Percentiles rank a stretch among this genome's conserved stretches.
Evolutionary conservation across 2,888 invertebrate genomes (phyloP).

Genomic region (Ryuthela nishihirai): DNA sequence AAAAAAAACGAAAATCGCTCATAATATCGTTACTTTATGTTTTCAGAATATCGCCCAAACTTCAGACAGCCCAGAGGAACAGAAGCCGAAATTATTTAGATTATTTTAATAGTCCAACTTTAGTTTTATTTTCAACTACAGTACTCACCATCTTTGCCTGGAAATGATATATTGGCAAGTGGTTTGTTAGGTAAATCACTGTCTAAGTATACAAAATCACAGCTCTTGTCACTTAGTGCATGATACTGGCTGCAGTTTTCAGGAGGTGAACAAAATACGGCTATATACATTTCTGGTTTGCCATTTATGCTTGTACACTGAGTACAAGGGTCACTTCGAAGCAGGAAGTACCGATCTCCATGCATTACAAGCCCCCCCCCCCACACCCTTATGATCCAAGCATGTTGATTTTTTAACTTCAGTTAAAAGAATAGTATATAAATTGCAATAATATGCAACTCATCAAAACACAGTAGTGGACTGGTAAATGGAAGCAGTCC

Average conservation of each 20-base stretch:
- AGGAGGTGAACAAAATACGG: slow-evolving; percentile 80
- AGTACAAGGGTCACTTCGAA: slow-evolving; percentile 67
- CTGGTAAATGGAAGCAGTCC: no score
- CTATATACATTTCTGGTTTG: slow-evolving; percentile 75
- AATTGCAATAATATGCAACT: no score
- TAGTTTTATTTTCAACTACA: no score
- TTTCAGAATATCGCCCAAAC: no score
- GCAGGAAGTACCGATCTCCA: slow-evolving; percentile 47
- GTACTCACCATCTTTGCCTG: slow-evolving; percentile 22
- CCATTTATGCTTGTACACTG: slow-evolving; percentile 85
- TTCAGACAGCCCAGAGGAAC: no score
- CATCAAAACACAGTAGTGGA: no score
- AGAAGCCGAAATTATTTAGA: no score
- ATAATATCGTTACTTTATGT: no score
- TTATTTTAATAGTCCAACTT: no score
- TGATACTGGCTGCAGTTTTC: slow-evolving; percentile 57
- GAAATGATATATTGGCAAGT: slow-evolving; percentile 43
- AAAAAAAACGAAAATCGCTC: no score
- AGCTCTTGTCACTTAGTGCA: slow-evolving; percentile 58
- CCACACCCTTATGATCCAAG: slow-evolving; percentile 44
- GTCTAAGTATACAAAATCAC: slow-evolving; percentile 82
- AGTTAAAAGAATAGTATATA: no score
- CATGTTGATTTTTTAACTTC: slow-evolving; percentile 18
- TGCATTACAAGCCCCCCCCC: slow-evolving; percentile 46
- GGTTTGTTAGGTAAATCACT: slow-evolving; percentile 65